These are phyloP conservation scores for Micronisus gabar DNA, from an alignment of 2,113 vertebrate species.

Conservation along the genomic window DNA sequence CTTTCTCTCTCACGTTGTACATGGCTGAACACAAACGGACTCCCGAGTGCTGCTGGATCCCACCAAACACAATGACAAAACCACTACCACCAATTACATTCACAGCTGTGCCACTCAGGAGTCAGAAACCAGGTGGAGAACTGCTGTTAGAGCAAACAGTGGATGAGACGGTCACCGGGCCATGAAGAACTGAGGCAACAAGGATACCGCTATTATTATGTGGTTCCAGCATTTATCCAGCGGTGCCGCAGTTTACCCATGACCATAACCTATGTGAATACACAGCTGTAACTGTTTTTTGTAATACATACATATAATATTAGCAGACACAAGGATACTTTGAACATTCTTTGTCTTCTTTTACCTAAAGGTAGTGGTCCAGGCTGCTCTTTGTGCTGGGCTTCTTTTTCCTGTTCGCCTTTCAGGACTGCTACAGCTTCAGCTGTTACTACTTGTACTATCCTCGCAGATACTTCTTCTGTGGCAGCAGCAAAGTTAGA, in stretches of 20 bases:
- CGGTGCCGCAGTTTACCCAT: not conserved
- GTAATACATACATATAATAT: not conserved
- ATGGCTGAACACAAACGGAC: not conserved
- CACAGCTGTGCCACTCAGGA: rapidly evolving
- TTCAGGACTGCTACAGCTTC: conserved; percentile 97
- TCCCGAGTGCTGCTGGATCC: not conserved
- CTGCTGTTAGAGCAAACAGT: not conserved
- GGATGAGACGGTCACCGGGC: not conserved
- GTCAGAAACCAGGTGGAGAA: not conserved
- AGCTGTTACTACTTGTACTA: conserved; percentile 98
- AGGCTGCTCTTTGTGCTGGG: conserved; percentile 81
- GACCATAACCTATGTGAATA: not conserved
- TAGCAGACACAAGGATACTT: not conserved
- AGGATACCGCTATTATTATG: not conserved
- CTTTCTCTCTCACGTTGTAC: not conserved
- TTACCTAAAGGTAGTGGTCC: conserved; percentile 92
- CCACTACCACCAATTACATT: too few species aligned
- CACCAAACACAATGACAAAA: not conserved
- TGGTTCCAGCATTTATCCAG: not conserved
- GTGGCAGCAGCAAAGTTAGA: conserved; percentile 52
- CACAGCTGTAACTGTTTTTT: not conserved
- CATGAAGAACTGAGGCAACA: not conserved
- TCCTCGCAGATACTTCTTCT: conserved; percentile 98
- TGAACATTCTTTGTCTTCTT: not conserved
- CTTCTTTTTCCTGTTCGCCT: conserved; percentile 90